Evolutionary conservation across 2,797 vertebrate genomes (phyloP), one percentile per base, ranked within the genome.

Genomic region (Pantherophis alleghaniensis): DNA sequence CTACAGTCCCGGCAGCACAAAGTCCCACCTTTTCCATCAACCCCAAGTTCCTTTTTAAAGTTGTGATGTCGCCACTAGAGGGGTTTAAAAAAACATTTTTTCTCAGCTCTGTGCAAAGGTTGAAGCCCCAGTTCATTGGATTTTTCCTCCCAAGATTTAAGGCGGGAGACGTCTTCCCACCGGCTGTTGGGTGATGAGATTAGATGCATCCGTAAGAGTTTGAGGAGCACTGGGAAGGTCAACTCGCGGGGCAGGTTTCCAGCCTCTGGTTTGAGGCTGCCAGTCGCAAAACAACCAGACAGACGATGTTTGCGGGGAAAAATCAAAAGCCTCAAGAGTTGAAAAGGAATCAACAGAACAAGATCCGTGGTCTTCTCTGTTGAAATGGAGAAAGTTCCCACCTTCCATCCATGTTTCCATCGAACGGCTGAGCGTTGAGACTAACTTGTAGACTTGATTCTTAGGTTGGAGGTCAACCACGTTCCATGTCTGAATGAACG

Each of bases 331-430:
- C 92, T 94, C 91, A 42, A 92, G 87, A 92, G 94, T 95, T 93
- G 95, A 93, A 96, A 96, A 96, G 96, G 95, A 94, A 96, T 96
- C 96, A 95, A 95, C 95, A 92, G 93, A 95, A 91, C 92, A 95
- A 94, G 94, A 69, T 95, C 96, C 94, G 94, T 94, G 94, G 92
- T 96, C 94, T 94, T 94, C 93, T 95, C 89, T 95, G 93, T 95
- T 88, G 92, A 96, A 95, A 95, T 94, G 94, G 51, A 92, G 92
- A 88, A 5, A 0, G 20, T 63, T 93, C 93, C 95, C 92, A 69
- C 94, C 94, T 94, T 69, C n/a, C n/a, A 18, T 32, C 91, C 92
- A 92, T 83, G 94, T 93, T 90, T 96, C 94, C 94, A 90, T 63
- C 57, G n/a, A 11, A 11, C 20, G 0, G 90, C 51, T 0, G 0